These are phyloP conservation scores for Urocynchramus pylzowi DNA, from an alignment of 2,113 vertebrate species.

Conservation along the genomic window DNA sequence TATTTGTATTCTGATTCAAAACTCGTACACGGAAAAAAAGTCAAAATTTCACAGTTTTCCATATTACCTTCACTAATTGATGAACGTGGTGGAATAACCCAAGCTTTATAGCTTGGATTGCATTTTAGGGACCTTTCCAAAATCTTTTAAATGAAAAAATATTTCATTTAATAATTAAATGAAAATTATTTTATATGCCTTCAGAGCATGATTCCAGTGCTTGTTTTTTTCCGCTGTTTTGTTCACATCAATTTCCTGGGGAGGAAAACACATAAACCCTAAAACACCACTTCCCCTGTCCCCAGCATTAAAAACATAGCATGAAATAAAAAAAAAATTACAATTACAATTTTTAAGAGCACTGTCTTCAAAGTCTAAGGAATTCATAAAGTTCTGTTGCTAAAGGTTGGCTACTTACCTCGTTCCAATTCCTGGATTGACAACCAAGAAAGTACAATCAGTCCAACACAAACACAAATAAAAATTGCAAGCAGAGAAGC, in stretches of 20 bases:
- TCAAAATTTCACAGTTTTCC: background rate
- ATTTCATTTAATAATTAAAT: no score
- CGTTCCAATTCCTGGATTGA: background rate
- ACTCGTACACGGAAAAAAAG: background rate
- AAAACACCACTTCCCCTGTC: background rate
- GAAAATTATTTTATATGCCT: background rate
- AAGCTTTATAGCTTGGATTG: background rate
- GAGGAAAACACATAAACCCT: background rate
- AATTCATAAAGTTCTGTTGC: background rate
- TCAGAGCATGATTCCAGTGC: background rate
- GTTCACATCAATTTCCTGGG: background rate
- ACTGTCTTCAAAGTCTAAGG: background rate
- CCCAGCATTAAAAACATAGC: background rate
- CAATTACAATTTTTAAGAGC: background rate
- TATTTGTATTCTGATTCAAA: background rate
- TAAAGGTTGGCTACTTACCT: conserved; percentile 45
- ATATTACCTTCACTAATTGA: background rate
- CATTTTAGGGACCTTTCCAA: background rate
- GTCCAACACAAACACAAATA: conserved; percentile 46
- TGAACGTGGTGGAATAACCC: background rate
- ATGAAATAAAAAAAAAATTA: background rate
- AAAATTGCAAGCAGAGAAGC: conserved; percentile 32
- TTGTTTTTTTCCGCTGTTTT: background rate
- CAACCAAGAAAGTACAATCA: conserved; percentile 72
- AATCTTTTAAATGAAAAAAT: no score